Conservation (phyloP, 2,113 vertebrate genomes). For the Malurus elegans region DNA sequence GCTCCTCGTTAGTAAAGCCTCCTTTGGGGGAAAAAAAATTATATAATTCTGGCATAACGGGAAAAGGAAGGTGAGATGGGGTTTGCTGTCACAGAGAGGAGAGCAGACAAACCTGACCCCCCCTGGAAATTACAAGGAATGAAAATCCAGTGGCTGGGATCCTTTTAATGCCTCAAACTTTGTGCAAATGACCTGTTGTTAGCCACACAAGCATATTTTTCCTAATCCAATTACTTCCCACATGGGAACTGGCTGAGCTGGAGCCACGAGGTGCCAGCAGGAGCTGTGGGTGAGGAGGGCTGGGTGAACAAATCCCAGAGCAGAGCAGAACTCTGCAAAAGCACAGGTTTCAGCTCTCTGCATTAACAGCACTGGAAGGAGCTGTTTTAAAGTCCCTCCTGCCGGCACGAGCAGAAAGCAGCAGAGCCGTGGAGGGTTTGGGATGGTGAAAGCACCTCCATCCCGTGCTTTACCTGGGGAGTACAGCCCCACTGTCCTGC, state of each 20-base stretch:
- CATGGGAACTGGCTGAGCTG: background rate
- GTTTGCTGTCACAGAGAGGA: background rate
- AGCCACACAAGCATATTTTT: background rate
- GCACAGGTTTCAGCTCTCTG: background rate
- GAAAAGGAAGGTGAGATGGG: rapidly evolving
- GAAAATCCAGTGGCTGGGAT: background rate
- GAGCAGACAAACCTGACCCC: background rate
- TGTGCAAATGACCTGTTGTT: background rate
- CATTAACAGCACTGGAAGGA: background rate
- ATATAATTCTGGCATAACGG: rapidly evolving
- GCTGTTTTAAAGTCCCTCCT: background rate
- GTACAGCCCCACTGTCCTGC: constrained; percentile 75
- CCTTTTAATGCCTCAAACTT: background rate
- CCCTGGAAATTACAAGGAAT: background rate
- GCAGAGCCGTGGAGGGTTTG: background rate
- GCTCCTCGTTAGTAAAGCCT: background rate
- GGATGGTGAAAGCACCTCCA: background rate
- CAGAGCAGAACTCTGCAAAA: background rate
- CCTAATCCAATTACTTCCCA: background rate
- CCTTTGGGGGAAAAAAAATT: background rate
- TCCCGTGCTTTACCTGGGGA: constrained; percentile 76
- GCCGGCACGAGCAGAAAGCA: background rate
- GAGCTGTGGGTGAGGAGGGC: background rate
- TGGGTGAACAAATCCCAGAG: background rate
- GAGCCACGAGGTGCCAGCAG: background rate